A percentile compares a stretch with the other conserved stretches of the same genome.
phyloP scores from a whole-genome alignment of 1,140 invertebrate species.

The Drosophila nannoptera region DNA sequence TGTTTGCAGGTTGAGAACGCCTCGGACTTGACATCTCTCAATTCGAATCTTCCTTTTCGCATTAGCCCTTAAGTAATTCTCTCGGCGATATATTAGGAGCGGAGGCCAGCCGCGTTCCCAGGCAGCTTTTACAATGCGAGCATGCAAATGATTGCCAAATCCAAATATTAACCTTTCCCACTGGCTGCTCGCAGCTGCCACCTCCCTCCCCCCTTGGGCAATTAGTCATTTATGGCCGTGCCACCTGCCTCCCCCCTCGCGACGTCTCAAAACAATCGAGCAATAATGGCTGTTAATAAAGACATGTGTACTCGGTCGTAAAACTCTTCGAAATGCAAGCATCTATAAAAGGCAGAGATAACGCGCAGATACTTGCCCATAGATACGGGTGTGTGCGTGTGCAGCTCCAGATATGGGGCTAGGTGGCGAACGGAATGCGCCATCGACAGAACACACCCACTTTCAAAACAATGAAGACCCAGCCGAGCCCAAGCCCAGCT shows the following conservation, averaged over 20 bases:
- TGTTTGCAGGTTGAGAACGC: conserved; percentile 11
- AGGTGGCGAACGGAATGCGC: conserved; percentile 53
- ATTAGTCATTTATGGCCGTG: conserved; percentile 46
- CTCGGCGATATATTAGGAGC: not conserved
- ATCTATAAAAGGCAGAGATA: conserved; percentile 44
- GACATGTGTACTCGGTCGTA: conserved; percentile 68
- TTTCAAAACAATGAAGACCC: conserved; percentile 51
- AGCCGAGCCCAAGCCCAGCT: not conserved
- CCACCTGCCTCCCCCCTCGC: conserved; percentile 20
- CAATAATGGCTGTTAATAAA: conserved; percentile 74
- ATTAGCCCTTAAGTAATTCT: not conserved
- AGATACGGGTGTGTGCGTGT: conserved; percentile 34
- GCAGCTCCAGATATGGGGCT: conserved; percentile 43
- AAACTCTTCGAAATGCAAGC: conserved; percentile 64
- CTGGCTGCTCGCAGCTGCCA: conserved; percentile 6
- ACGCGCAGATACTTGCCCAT: conserved; percentile 22
- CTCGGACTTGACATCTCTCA: conserved; percentile 49
- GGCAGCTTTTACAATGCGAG: conserved; percentile 2
- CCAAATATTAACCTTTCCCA: conserved; percentile 46
- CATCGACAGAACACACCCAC: conserved; percentile 60
- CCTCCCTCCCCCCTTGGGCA: not conserved
- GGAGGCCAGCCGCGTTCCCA: not conserved
- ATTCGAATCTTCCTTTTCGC: conserved; percentile 10
- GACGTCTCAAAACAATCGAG: conserved; percentile 33
- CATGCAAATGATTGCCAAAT: conserved; percentile 28